phyloP scores from a whole-genome alignment of 2,113 vertebrate genomes.

The Eclectus roratus region DNA sequence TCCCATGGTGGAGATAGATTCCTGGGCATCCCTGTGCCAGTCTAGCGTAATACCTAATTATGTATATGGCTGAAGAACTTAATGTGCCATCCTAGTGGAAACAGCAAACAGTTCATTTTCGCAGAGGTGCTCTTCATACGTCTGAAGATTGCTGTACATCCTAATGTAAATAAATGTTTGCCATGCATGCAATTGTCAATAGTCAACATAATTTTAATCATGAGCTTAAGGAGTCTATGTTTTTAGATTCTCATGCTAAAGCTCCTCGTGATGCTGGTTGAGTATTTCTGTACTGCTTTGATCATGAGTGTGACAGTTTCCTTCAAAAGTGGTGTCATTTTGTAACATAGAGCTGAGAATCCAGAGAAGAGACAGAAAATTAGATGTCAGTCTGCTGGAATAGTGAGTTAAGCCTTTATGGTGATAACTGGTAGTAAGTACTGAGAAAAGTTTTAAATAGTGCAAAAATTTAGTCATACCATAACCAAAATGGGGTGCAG shows the following conservation, averaged over 20 bases:
- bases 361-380: neutral
- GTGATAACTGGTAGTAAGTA: neutral
- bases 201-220: neutral
- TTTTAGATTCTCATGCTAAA: neutral
- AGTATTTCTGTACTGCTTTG: neutral
- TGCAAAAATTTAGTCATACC: neutral
- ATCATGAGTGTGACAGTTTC: constrained; percentile 1
- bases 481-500: neutral
- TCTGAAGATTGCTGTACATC: neutral
- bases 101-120: neutral
- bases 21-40: neutral
- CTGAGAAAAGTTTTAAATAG: neutral
- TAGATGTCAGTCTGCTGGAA: neutral
- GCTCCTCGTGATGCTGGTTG: neutral
- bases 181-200: neutral
- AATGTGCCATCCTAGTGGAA: neutral
- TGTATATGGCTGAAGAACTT: neutral
- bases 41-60: neutral
- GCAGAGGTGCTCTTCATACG: neutral
- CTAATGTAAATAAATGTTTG: neutral
- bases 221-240: neutral
- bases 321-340: constrained; percentile 24
- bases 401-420: neutral
- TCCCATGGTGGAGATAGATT: accelerated
- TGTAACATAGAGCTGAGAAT: neutral